phyloP scores from a whole-genome alignment of 2,888 invertebrate genomes.

The Catotricha subobsoleta region DNA sequence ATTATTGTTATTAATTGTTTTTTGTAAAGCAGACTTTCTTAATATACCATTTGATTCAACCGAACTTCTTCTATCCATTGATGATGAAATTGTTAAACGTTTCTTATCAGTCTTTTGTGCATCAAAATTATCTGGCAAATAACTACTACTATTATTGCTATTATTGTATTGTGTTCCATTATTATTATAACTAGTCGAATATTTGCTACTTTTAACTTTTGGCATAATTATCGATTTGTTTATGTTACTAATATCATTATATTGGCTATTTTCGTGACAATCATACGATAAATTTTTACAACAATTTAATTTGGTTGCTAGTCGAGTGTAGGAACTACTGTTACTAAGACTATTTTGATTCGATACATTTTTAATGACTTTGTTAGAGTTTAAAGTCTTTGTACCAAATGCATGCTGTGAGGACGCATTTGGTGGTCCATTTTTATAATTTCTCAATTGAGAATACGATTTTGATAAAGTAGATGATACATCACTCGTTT shows the following conservation, averaged over 20 bases:
- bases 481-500: no score
- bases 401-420: not conserved
- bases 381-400: not conserved
- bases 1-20: not conserved
- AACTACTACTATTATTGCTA: constrained; percentile 1
- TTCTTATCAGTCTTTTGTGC: no score
- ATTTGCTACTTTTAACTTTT: not conserved
- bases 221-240: no score
- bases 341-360: not conserved
- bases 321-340: not conserved
- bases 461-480: not conserved
- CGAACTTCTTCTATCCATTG: not conserved
- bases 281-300: no score
- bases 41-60: not conserved
- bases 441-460: not conserved
- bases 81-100: not conserved
- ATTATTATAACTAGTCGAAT: not conserved
- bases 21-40: not conserved
- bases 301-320: constrained; percentile 2
- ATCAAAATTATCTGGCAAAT: not conserved
- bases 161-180: not conserved
- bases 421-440: not conserved
- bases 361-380: not conserved
- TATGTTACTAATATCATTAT: no score
- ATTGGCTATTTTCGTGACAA: no score